Evolutionary conservation across 2,797 vertebrate species (phyloP), one percentile per base, ranked within the genome.

Genomic region (Pangasius mekongensis): DNA sequence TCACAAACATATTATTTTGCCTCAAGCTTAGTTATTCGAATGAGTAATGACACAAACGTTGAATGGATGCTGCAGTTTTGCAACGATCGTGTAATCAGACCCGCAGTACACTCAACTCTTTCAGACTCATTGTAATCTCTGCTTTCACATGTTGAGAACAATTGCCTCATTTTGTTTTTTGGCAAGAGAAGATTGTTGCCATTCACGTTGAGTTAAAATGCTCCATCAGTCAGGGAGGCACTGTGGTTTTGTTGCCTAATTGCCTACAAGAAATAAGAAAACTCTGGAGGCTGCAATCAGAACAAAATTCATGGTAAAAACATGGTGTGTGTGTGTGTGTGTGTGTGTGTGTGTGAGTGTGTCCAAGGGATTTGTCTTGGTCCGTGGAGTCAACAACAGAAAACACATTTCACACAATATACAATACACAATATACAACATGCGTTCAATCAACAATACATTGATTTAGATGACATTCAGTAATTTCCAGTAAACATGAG

Each of bases 261-360:
- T 91, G 88, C 88, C 84, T 85, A 88, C 67, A 87, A 87, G 81
- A 90, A 89, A 85, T 4, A 77, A 86, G 85, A 85, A 82, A 87
- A 88, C 89, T 80, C 91, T 87, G 85, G 87, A 91, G 88, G 86
- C 87, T 87, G 85, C 86, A 64, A 87, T 76, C 83, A 76, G 67
- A 84, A 84, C 78, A 88, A 71, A 86, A 69, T 85, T 66, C 60
- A 90, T 83, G 83, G 82, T 66, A 84, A 82, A 83, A 84, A 89
- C 16, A 33, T 30, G 30, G 24, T 24, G 24, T 56, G 16, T 18
- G 16, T 56, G 16, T 18, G 54, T 56, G 54, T 56, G 54, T 56
- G 54, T 56, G 54, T 54, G 47, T 81, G 36, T 39, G 56, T 60
- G 13, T 66, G 60, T 66, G 22, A 66, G 39, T 43, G 43, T 52